Evolutionary conservation across 2,888 invertebrate species (phyloP).

Genomic region (Serripes groenlandicus): DNA sequence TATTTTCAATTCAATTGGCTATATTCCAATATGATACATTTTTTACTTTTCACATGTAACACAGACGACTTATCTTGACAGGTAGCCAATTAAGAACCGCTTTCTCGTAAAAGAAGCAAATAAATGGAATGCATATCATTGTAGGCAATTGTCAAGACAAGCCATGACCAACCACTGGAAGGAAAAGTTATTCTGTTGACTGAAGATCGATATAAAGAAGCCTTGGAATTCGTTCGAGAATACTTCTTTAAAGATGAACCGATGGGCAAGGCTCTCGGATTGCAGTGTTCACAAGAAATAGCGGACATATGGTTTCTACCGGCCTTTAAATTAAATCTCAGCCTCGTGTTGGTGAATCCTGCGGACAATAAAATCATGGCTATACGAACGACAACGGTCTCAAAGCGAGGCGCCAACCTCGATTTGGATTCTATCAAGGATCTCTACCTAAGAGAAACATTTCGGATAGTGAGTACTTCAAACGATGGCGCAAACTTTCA

Average conservation of each 20-base stretch:
- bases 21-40: too few species aligned
- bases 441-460: not conserved
- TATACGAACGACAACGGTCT: not conserved
- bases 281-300: not conserved
- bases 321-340: not conserved
- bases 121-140: too few species aligned
- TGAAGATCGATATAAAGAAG: not conserved
- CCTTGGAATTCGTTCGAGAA: not conserved
- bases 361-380: conserved; percentile 12
- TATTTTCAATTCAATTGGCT: too few species aligned
- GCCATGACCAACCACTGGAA: not conserved
- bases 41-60: too few species aligned
- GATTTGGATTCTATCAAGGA: conserved; percentile 9
- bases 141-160: not conserved
- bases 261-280: not conserved
- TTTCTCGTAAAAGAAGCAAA: too few species aligned
- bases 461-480: not conserved
- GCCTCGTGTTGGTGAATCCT: not conserved
- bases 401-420: conserved; percentile 14
- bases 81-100: too few species aligned
- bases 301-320: not conserved
- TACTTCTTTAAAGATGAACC: conserved; percentile 6
- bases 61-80: not conserved
- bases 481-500: conserved; percentile 5
- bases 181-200: conserved; percentile 1